A percentile compares a stretch with the other conserved stretches of the same genome.
Evolutionary conservation across 1,140 invertebrate species (phyloP).

Genomic region (Scaptomyza graminum): DNA sequence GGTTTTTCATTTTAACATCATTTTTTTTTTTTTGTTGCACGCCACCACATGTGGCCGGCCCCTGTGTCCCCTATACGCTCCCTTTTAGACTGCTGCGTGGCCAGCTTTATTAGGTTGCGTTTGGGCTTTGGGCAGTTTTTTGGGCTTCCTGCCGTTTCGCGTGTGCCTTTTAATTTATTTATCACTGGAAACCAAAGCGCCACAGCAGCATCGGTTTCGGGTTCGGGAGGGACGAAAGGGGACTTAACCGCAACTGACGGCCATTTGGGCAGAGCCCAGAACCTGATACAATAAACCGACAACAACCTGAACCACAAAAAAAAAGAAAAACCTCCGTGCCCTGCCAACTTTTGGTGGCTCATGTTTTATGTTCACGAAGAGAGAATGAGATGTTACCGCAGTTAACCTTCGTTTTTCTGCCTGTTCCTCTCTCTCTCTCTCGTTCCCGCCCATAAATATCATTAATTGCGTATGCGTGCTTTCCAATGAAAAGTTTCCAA

Average conservation of each 20-base stretch:
- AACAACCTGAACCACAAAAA: background rate
- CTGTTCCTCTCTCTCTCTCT: background rate
- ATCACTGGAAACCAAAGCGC: slow-evolving; percentile 46
- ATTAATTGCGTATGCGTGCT: background rate
- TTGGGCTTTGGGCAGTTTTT: slow-evolving; percentile 50
- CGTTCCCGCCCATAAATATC: background rate
- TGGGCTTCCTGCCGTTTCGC: slow-evolving; percentile 67
- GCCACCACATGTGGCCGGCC: slow-evolving; percentile 55
- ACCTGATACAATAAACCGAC: background rate
- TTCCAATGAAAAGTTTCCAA: background rate
- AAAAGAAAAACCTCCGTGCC: no score
- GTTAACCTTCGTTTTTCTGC: background rate
- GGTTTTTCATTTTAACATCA: slow-evolving; percentile 35
- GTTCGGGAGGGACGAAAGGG: background rate
- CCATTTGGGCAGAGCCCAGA: slow-evolving; percentile 29
- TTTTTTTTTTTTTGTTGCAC: slow-evolving; percentile 8
- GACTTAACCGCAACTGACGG: slow-evolving; percentile 14
- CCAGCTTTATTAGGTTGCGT: slow-evolving; percentile 73
- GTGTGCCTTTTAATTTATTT: slow-evolving; percentile 81
- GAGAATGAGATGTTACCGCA: no score
- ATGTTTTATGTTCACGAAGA: slow-evolving; percentile 10
- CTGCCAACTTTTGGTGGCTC: slow-evolving; percentile 62
- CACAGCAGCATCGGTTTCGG: slow-evolving; percentile 15
- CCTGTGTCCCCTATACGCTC: no score
- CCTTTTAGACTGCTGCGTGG: slow-evolving; percentile 42